Percentiles rank a stretch among this genome's conserved stretches.
phyloP scores from a whole-genome alignment of 2,797 vertebrate genomes.

The Lerista edwardsae region DNA sequence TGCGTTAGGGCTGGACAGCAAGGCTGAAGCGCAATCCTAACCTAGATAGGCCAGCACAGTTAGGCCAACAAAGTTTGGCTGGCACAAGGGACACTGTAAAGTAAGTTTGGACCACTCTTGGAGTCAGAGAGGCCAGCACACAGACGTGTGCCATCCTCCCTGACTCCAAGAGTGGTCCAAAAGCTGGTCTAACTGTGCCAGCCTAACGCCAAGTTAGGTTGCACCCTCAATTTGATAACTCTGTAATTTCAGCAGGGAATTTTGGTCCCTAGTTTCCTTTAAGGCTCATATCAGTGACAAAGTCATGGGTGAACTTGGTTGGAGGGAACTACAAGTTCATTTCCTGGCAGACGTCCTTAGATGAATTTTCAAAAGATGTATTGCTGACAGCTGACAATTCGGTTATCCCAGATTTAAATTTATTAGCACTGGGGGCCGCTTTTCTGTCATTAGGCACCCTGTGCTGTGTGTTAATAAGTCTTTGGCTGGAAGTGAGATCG shows the following conservation, averaged over 20 bases:
- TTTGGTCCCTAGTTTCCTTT: slow-evolving; percentile 10
- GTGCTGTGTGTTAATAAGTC: slow-evolving; percentile 4
- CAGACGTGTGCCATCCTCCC: no score
- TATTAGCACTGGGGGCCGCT: background rate
- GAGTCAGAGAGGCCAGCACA: no score
- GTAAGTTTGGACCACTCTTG: no score
- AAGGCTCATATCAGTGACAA: background rate
- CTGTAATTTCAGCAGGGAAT: background rate
- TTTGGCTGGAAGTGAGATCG: background rate
- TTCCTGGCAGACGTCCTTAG: background rate
- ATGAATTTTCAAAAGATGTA: slow-evolving; percentile 39
- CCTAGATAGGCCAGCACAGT: no score
- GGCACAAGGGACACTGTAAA: no score
- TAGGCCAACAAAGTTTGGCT: no score
- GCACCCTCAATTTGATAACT: background rate
- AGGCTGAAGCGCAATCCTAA: no score
- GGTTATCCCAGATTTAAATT: slow-evolving; percentile 28
- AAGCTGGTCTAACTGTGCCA: no score
- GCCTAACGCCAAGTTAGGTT: no score
- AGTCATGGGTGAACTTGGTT: slow-evolving; percentile 5
- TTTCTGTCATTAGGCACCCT: slow-evolving; percentile 7
- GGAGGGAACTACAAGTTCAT: slow-evolving; percentile 9
- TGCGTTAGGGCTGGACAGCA: background rate
- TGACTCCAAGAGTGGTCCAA: no score
- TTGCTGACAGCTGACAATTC: slow-evolving; percentile 22